phyloP scores from a whole-genome alignment of 2,888 invertebrate species.

The Cryptops parisi region DNA sequence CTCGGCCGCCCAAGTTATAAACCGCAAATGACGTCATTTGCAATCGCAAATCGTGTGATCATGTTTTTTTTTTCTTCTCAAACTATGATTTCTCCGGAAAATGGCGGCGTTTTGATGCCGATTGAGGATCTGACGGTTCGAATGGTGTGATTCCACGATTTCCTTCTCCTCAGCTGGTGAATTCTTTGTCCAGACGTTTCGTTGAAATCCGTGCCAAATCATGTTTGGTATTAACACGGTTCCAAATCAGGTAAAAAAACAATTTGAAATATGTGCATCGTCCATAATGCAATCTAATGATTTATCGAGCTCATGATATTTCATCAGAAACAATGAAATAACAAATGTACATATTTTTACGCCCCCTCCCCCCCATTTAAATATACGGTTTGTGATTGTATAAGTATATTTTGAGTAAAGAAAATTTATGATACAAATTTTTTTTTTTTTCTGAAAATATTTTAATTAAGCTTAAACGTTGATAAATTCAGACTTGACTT shows the following conservation, averaged over 20 bases:
- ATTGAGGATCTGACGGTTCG: neutral
- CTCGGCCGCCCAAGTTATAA: no score
- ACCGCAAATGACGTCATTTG: no score
- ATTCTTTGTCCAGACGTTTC: neutral
- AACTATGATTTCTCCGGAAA: neutral
- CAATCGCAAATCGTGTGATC: neutral
- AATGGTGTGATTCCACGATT: neutral
- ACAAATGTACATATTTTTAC: no score
- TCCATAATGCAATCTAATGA: no score
- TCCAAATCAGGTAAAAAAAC: conserved; percentile 8
- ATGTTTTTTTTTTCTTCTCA: neutral
- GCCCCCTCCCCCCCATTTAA: no score
- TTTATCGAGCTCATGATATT: neutral
- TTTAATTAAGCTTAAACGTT: no score
- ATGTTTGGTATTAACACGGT: conserved; percentile 9
- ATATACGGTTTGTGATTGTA: no score
- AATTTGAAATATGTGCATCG: neutral
- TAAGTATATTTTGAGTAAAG: no score
- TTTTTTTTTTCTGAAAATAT: no score
- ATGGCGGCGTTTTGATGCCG: neutral
- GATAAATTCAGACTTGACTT: no score
- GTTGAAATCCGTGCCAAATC: neutral
- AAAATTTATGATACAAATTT: no score
- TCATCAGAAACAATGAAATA: no score
- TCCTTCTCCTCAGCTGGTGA: neutral